Evolutionary conservation across 2,797 vertebrate species (phyloP).

Genomic region (Onychomys leucogaster): DNA sequence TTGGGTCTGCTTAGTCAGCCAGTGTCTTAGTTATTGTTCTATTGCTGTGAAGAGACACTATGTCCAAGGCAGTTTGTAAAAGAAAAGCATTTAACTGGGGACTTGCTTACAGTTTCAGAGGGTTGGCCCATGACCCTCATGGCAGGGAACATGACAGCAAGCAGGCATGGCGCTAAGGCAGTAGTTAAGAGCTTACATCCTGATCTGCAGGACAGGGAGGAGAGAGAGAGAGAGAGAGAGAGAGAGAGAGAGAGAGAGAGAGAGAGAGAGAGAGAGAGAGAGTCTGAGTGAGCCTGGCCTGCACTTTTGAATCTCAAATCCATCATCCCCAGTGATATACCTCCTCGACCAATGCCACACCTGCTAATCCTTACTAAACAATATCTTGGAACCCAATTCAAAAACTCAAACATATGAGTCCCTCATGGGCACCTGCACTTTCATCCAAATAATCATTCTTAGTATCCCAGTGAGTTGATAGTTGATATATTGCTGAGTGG

Average conservation of each 20-base stretch:
- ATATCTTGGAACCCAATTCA: neutral
- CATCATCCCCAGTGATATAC: neutral
- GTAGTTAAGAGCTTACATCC: neutral
- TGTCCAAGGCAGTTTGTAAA: neutral
- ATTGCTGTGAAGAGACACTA: neutral
- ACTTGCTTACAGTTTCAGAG: neutral
- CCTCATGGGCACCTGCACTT: neutral
- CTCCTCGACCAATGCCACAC: neutral
- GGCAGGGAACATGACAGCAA: neutral
- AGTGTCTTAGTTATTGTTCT: neutral
- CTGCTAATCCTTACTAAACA: neutral
- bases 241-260: too few species aligned
- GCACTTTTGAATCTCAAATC: neutral
- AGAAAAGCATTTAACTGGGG: neutral
- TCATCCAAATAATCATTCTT: neutral
- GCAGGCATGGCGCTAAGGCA: neutral
- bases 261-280: too few species aligned
- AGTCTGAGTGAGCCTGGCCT: neutral
- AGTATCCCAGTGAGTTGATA: neutral
- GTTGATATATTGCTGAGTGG: neutral
- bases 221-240: too few species aligned
- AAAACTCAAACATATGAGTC: neutral
- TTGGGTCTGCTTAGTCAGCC: neutral
- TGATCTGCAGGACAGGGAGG: neutral
- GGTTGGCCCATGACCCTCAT: neutral